These are phyloP conservation scores for Sussaba pulchella DNA, from an alignment of 2,888 invertebrate species.

Conservation along the genomic window DNA sequence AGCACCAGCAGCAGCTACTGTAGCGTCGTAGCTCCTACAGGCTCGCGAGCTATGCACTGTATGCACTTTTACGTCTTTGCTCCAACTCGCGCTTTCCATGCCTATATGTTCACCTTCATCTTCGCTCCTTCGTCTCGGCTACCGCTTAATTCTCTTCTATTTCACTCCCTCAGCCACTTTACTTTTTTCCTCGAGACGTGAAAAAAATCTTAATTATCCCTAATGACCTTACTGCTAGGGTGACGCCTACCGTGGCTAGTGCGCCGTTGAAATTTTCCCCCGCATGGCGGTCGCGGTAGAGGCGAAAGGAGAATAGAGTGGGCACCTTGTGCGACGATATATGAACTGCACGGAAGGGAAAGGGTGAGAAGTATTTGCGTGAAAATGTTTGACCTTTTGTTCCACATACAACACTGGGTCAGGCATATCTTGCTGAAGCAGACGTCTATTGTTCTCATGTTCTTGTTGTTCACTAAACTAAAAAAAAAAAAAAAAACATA, in stretches of 20 bases:
- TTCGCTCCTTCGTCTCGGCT: not conserved
- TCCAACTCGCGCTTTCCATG: conserved; percentile 18
- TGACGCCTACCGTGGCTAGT: conserved; percentile 45
- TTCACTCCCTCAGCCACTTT: conserved; percentile 42
- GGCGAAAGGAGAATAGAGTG: conserved; percentile 38
- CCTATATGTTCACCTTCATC: conserved; percentile 31
- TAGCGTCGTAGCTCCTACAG: conserved; percentile 3
- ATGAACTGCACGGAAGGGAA: conserved; percentile 44
- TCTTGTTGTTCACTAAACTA: too few relatives aligned
- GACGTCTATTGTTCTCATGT: too few relatives aligned
- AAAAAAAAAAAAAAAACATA: too few relatives aligned
- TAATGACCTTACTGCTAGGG: conserved; percentile 56
- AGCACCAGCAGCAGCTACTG: not conserved
- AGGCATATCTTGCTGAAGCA: too few relatives aligned
- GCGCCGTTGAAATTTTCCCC: too few relatives aligned
- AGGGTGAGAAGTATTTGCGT: conserved; percentile 52
- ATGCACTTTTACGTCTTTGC: conserved; percentile 55
- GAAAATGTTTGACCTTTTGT: too few relatives aligned
- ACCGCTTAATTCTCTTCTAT: conserved; percentile 34
- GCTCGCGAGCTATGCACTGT: conserved; percentile 45
- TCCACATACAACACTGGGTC: too few relatives aligned
- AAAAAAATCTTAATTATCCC: conserved; percentile 60
- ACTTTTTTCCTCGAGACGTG: conserved; percentile 54
- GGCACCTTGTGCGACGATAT: conserved; percentile 57
- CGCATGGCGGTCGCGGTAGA: conserved; percentile 6